Evolutionary conservation across 2,888 invertebrate genomes (phyloP), one percentile per base, ranked within the genome.

Genomic region (Choreutis nemorana): DNA sequence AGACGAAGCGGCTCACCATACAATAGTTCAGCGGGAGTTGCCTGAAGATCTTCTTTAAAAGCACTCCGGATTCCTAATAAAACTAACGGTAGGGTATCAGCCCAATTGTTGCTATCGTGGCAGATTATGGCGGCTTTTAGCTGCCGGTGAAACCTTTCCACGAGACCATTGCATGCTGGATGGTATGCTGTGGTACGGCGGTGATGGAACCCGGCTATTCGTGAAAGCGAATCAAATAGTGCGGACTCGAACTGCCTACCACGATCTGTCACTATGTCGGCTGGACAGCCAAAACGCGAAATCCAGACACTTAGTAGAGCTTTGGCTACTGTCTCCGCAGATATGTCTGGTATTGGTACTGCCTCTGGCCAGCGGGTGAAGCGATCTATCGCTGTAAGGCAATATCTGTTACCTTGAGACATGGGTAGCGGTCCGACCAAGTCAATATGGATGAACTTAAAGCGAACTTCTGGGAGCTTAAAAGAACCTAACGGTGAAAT

Each of bases 121-220:
- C 65, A 18, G 15, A 22, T 23, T 2, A 29, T 29, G n/a, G 29
- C 29, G 10, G 29, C 29, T 9, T 29, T 29, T 23, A 67, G 36
- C 3, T 48, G 41, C 1, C 62, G 36, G 35, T 68, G 64, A 29
- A 49, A 53, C 3, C 62, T 34, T 35, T 70, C 62, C 3, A 68
- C 46, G 18, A 62, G 39, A 1, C 61, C 64, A 29, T 71, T 66
- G 1, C 55, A 35, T 21, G 51, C 45, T 2, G 31, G 31, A 12
- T 31, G 28, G 18, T 31, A 31, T 2, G 31, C 28, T 2, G 31
- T 31, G 2, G 31, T 31, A 10, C 10, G 23, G 1, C 14, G 18
- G n/a, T 28, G 28, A 5, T 27, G 18, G 2, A 16, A 11, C 1
- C 42, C 31, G 2, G 21, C 9, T 2, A 28, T 2, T 29, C 23